These are phyloP conservation scores for Poliocrania exsul DNA, from an alignment of 2,797 vertebrate species.

Conservation along the genomic window DNA sequence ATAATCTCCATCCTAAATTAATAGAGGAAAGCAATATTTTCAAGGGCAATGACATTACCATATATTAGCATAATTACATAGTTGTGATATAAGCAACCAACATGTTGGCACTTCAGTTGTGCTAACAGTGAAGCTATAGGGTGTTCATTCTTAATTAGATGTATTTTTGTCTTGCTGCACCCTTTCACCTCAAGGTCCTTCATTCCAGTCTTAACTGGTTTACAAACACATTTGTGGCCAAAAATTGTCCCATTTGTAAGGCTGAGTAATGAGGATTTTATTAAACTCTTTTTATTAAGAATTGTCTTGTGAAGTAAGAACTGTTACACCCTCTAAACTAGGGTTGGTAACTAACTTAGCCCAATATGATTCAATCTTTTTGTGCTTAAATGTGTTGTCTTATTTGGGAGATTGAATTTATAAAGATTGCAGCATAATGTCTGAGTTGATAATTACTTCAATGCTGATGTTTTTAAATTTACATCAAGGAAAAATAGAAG, in stretches of 20 bases:
- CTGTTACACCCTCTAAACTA: neutral
- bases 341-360: neutral
- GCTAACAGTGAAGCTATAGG: neutral
- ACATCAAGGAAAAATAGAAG: slow-evolving; percentile 8
- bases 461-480: slow-evolving; percentile 18
- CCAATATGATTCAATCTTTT: neutral
- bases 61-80: neutral
- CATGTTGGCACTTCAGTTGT: neutral
- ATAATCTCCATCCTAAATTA: neutral
- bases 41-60: neutral
- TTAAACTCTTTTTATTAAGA: neutral
- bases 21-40: neutral
- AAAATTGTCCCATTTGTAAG: neutral
- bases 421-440: neutral
- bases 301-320: neutral
- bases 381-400: neutral
- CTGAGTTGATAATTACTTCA: slow-evolving; percentile 35
- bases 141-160: neutral
- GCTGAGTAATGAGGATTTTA: neutral
- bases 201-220: neutral
- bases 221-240: neutral
- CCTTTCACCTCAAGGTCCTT: neutral
- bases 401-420: neutral
- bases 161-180: neutral
- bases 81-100: neutral